phyloP scores from a whole-genome alignment of 2,113 vertebrate genomes.

The Blennius ocellaris region DNA sequence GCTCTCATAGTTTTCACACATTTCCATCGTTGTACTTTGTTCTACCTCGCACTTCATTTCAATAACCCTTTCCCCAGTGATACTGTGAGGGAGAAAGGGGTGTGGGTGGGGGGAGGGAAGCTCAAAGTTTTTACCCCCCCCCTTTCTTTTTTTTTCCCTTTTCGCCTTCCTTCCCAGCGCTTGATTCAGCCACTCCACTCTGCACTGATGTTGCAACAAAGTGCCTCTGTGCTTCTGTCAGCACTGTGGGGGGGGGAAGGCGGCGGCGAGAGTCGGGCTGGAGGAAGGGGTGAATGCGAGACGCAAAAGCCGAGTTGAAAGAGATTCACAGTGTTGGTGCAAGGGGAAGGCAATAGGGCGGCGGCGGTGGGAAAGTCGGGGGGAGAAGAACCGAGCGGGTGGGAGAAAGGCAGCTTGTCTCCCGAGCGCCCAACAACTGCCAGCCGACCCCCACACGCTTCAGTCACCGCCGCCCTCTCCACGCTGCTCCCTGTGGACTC shows the following conservation, averaged over 20 bases:
- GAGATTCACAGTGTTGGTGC: constrained; percentile 5
- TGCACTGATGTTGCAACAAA: constrained; percentile 59
- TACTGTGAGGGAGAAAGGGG: constrained; percentile 24
- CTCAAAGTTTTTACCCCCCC: constrained; percentile 58
- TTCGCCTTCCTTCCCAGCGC: constrained; percentile 28
- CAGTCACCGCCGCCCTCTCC: constrained; percentile 1
- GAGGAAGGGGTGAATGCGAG: not conserved
- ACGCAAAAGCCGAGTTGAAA: constrained; percentile 27
- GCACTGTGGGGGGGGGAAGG: constrained; percentile 33
- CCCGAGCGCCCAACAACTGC: constrained; percentile 32
- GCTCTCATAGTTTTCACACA: constrained; percentile 39
- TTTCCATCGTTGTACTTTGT: constrained; percentile 35
- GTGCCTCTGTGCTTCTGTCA: constrained; percentile 50
- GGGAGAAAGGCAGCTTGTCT: constrained; percentile 42
- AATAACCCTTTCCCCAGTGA: constrained; percentile 21
- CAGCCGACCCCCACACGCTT: constrained; percentile 29
- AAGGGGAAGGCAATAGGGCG: not conserved
- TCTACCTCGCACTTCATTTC: constrained; percentile 20
- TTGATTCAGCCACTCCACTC: constrained; percentile 38
- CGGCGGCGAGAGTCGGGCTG: no score
- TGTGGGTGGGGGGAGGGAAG: constrained; percentile 37
- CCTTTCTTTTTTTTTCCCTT: not conserved
- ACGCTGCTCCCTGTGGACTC: constrained; percentile 29
- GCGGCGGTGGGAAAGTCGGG: constrained; percentile 29
- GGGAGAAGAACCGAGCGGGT: constrained; percentile 13